These are phyloP conservation scores for Drosophila kambysellisi DNA, from an alignment of 2,888 invertebrate species.

Conservation along the genomic window DNA sequence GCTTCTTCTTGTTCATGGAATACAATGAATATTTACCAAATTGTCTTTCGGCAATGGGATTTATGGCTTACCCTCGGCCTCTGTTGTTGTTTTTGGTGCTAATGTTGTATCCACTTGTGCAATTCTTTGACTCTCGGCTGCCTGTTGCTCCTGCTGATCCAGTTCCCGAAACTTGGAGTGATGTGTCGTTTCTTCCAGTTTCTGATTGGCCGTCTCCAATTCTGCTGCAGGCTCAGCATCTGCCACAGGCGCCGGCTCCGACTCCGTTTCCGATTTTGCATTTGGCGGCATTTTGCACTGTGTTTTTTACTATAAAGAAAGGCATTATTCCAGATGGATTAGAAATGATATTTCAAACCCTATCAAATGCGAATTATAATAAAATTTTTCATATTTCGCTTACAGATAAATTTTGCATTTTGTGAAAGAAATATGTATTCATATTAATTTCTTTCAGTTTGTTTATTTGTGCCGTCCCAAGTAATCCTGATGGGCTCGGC, in stretches of 20 bases:
- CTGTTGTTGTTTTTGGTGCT: constrained; percentile 77
- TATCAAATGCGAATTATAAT: background rate
- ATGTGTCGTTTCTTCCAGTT: constrained; percentile 80
- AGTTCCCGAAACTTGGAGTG: constrained; percentile 76
- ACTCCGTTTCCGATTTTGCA: constrained; percentile 74
- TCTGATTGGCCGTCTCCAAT: constrained; percentile 76
- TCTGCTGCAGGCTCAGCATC: constrained; percentile 67
- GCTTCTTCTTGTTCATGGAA: constrained; percentile 51
- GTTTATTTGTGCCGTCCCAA: background rate
- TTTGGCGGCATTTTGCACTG: constrained; percentile 84
- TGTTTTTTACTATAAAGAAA: constrained; percentile 49
- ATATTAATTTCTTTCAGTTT: background rate
- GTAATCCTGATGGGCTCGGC: background rate
- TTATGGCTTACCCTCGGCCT: constrained; percentile 71
- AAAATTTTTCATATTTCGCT: background rate
- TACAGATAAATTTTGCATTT: background rate
- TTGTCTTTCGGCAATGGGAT: too few species aligned
- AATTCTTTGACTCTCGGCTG: constrained; percentile 79
- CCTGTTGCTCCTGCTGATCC: constrained; percentile 65
- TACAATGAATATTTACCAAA: background rate
- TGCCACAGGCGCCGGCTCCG: constrained; percentile 72
- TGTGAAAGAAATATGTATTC: background rate
- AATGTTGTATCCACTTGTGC: constrained; percentile 76
- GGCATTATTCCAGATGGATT: background rate
- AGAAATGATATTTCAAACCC: background rate